Evolutionary conservation across 2,797 vertebrate genomes (phyloP), one percentile per base, ranked within the genome.

Genomic region (Hozukius guyotensis): DNA sequence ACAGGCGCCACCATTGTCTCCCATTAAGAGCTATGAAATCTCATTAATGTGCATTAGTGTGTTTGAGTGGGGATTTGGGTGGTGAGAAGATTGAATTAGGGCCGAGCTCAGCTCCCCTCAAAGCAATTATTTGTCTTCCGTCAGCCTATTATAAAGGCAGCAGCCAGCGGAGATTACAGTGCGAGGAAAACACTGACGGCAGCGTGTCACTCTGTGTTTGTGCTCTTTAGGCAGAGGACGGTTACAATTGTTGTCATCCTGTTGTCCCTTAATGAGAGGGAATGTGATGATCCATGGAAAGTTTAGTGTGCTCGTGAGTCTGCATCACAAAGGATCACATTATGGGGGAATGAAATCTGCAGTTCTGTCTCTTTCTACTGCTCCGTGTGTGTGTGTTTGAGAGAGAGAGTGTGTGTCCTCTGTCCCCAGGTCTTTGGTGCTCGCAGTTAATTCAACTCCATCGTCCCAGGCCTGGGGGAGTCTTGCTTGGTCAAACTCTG

Each of bases 1-100:
- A 82, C 83, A 78, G 80, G 74, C 36, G 29, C 76, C 52, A 20
- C 72, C 81, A 87, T 93, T 92, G 88, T 91, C 90, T 93, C 86
- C 86, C 78, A 91, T 92, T 91, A 93, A 81, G 86, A 91, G 69
- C 86, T 86, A 87, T 93, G 90, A 93, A 93, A 94, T 93, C 91
- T 92, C 89, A 94, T 95, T 93, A 94, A 90, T 89, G 92, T 92
- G 89, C 87, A 91, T 94, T 91, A 90, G 87, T 72, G 76, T 90
- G 83, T 90, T 91, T 91, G 89, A 90, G 86, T 75, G 81, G 89
- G 92, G 90, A 91, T 93, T 92, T 92, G 73, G 77, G 63, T 82
- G 82, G 85, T 20, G 79, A 84, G 88, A 84, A 87, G 89, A 95
- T 93, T 91, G 90, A 92, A 95, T 94, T 90, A 91, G 76, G 80